Base-by-base conservation (phyloP, 92 coral and sea anemone genomes). In the Zoanthus sociatus region DNA sequence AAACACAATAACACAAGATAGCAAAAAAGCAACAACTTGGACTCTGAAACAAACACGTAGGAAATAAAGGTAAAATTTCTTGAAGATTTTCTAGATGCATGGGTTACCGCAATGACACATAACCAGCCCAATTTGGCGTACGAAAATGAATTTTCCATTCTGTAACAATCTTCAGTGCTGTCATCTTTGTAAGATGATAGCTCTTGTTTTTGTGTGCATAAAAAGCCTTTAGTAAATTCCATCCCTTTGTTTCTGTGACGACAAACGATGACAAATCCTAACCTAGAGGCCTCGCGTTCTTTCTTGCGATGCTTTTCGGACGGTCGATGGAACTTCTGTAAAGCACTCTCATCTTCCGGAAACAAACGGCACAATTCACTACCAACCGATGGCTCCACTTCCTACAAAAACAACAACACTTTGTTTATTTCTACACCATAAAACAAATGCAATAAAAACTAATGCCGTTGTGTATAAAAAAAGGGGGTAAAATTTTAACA, bases 351-450 rank as follows among this genome's bases (percentile, higher is more conserved):
- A 64, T 97, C 99, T 76, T 97, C 99, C 9, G 99, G 99, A 79
- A 97, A 97, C 54, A 97, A 78, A 60, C 94, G 92, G 84, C 98
- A 97, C 61, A 97, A 82, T 51, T 87, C 92, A 68, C 92, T 93
- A 20, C 99, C 99, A 48, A 97, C 97, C 17, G 90, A 21, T 71
- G 99, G 98, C 77, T 97, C 99, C 90, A 97, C 99, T 86, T 97
- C 99, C 99, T 97, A 82, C 1, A 72, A 72, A 47, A 68, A 5
- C 1, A 50, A 50, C 55, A 50, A 50, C 42, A 37, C 0, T 37
- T 2, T 37, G 42, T 37, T 37, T 37, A 37, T 37, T 37, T 37
- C 1, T 37, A 37, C 42, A 37, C 3, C 42, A 37, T 37, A 37
- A 37, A 33, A 33, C 42, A 33, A 33, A 33, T 33, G 42, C 42